These are phyloP conservation scores for Hirtodrosophila cameraria DNA, from an alignment of 2,888 invertebrate species.

Conservation along the genomic window DNA sequence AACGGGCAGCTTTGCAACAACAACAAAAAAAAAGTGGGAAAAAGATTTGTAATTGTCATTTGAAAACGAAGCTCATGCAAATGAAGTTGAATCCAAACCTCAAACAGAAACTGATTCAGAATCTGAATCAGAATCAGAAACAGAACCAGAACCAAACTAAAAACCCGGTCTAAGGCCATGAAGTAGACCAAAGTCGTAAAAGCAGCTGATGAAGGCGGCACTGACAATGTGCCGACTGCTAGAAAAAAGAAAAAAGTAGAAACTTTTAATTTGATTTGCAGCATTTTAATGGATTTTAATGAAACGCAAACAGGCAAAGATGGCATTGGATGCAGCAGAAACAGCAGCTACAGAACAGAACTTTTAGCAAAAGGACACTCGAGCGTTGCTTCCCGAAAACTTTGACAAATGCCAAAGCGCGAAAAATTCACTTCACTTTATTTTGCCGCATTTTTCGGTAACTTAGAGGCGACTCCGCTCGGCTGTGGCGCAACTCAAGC, in stretches of 20 bases:
- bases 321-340: constrained; percentile 25
- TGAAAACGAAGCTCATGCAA: constrained; percentile 67
- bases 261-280: constrained; percentile 82
- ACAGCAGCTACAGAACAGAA: constrained; percentile 17
- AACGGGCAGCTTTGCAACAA: not conserved
- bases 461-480: constrained; percentile 69
- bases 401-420: constrained; percentile 80
- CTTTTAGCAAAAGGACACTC: constrained; percentile 70
- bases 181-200: constrained; percentile 21
- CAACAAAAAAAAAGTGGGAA: constrained; percentile 6
- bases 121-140: not conserved
- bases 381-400: constrained; percentile 56
- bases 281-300: constrained; percentile 81
- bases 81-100: constrained; percentile 46
- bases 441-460: constrained; percentile 59
- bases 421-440: constrained; percentile 73
- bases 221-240: constrained; percentile 61
- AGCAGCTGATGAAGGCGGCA: constrained; percentile 52
- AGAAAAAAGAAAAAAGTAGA: constrained; percentile 56
- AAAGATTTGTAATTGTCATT: constrained; percentile 73
- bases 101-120: not conserved
- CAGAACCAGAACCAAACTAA: not conserved
- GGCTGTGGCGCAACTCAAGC: constrained; percentile 51
- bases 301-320: constrained; percentile 78
- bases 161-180: constrained; percentile 8